phyloP scores from a whole-genome alignment of 2,888 invertebrate species.

The Drosophila incognita region DNA sequence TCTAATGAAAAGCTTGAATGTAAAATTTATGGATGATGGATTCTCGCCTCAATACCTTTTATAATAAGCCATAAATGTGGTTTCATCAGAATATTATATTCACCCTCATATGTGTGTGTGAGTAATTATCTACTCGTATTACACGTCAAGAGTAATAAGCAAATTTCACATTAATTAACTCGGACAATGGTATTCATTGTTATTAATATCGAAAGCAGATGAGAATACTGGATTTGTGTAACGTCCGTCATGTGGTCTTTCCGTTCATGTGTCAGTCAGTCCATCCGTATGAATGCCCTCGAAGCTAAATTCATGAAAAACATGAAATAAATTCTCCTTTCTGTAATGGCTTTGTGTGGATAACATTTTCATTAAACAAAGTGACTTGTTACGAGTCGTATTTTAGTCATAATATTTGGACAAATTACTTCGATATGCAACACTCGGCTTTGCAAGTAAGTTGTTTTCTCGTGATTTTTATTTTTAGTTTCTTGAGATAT shows the following conservation, averaged over 20 bases:
- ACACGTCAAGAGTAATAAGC: neutral
- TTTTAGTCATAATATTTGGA: neutral
- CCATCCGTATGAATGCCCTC: neutral
- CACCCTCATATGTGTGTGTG: neutral
- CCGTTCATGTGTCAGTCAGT: neutral
- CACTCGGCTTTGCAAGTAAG: neutral
- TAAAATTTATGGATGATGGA: neutral
- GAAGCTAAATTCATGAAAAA: neutral
- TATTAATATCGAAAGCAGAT: neutral
- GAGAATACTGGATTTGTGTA: neutral
- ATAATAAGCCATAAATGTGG: neutral
- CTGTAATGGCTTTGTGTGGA: neutral
- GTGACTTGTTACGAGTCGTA: neutral
- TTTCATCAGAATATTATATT: neutral
- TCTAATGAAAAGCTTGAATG: neutral
- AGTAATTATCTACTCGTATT: neutral
- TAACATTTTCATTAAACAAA: neutral
- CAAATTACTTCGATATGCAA: neutral
- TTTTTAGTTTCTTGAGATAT: neutral
- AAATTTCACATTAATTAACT: neutral
- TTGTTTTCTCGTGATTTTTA: neutral
- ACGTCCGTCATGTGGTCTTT: neutral
- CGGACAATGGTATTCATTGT: neutral
- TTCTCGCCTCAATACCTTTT: neutral
- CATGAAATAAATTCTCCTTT: neutral